Percentiles rank a stretch among this genome's conserved stretches.
Evolutionary conservation across 2,113 vertebrate genomes (phyloP).

Genomic region (Grammomys dolichurus): DNA sequence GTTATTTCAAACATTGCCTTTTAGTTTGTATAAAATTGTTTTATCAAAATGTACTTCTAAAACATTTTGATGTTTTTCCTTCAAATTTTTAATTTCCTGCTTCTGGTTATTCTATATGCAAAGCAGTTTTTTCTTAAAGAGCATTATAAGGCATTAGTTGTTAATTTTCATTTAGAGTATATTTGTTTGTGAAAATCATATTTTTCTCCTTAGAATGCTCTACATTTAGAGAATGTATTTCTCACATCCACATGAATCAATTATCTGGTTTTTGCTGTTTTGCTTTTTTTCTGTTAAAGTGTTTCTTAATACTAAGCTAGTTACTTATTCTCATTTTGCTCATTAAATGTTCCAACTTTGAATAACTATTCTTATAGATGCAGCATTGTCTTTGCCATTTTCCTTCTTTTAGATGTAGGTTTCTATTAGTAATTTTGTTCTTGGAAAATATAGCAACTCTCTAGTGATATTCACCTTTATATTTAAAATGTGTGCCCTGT

Average conservation of each 20-base stretch:
- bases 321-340: background rate
- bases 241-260: background rate
- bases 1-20: background rate
- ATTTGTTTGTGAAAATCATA: background rate
- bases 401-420: background rate
- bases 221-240: background rate
- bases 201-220: background rate
- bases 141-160: background rate
- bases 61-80: background rate
- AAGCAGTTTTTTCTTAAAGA: background rate
- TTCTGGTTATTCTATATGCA: background rate
- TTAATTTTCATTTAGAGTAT: constrained; percentile 24
- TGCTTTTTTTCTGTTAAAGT: background rate
- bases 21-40: constrained; percentile 7
- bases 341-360: background rate
- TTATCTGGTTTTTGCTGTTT: background rate
- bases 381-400: background rate
- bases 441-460: constrained; percentile 80
- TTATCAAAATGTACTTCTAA: constrained; percentile 31
- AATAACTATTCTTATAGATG: constrained; percentile 2
- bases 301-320: background rate
- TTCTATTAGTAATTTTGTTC: constrained; percentile 70
- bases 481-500: background rate
- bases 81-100: background rate
- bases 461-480: constrained; percentile 56